Evolutionary conservation across 2,888 invertebrate species (phyloP).

Genomic region (Cheilosia variabilis): DNA sequence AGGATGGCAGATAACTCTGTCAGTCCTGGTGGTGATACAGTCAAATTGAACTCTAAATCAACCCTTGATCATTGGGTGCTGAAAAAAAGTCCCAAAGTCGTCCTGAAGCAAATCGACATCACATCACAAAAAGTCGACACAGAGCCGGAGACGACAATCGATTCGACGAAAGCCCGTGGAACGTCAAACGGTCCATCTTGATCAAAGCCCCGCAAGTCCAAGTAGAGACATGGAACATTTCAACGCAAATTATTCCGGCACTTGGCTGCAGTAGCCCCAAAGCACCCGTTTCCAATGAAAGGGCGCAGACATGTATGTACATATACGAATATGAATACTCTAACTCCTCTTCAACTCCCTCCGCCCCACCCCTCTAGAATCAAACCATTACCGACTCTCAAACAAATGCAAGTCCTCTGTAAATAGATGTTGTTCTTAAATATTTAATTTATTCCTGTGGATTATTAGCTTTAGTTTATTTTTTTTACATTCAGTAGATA

Average conservation of each 20-base stretch:
- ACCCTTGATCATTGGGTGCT: constrained; percentile 81
- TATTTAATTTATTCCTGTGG: constrained; percentile 56
- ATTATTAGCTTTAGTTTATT: constrained; percentile 48
- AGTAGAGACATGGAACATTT: constrained; percentile 35
- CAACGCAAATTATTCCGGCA: constrained; percentile 6
- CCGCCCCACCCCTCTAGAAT: neutral
- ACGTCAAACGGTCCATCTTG: constrained; percentile 65
- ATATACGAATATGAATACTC: constrained; percentile 37
- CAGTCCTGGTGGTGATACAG: constrained; percentile 3
- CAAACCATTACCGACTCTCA: constrained; percentile 23
- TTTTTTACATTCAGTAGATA: constrained; percentile 40
- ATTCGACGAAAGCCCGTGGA: constrained; percentile 39
- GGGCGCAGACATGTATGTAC: constrained; percentile 32
- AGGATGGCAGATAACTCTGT: constrained; percentile 39
- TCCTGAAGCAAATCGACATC: constrained; percentile 67
- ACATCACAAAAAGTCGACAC: constrained; percentile 18
- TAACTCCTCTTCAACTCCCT: constrained; percentile 24
- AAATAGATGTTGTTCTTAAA: constrained; percentile 48
- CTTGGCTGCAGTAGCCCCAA: constrained; percentile 11
- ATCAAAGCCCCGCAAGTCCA: constrained; percentile 40
- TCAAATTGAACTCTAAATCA: constrained; percentile 57
- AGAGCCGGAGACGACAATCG: constrained; percentile 25
- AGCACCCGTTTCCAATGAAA: constrained; percentile 12
- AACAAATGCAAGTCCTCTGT: constrained; percentile 39
- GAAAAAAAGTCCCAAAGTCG: constrained; percentile 79